A percentile compares a stretch with the other conserved stretches of the same genome.
These are phyloP conservation scores for Druon quercuslanigerum DNA, from an alignment of 1,140 invertebrate genomes.

Conservation along the genomic window DNA sequence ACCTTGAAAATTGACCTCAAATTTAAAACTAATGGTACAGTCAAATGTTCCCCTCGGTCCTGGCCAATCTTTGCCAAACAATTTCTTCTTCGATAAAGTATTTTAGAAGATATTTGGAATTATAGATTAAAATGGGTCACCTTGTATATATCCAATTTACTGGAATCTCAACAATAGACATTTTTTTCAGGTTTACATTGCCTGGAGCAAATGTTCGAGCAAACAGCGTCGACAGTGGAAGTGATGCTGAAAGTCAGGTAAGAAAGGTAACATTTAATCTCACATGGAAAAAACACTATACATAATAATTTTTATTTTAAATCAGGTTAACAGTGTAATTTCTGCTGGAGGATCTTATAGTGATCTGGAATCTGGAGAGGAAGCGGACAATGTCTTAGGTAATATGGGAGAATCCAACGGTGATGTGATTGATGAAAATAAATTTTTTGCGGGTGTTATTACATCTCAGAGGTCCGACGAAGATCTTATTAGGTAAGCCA, in stretches of 20 bases:
- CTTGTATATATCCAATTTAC: not conserved
- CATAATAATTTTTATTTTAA: slow-evolving; percentile 26
- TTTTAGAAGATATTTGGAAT: too few species aligned
- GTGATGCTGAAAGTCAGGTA: slow-evolving; percentile 68
- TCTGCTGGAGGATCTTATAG: slow-evolving; percentile 60
- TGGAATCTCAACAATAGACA: not conserved
- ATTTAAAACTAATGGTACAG: too few species aligned
- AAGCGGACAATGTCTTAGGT: slow-evolving; percentile 51
- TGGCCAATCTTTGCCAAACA: too few species aligned
- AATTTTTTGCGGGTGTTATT: slow-evolving; percentile 68
- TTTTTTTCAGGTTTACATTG: slow-evolving; percentile 60
- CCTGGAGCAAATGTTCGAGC: slow-evolving; percentile 60
- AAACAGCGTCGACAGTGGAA: slow-evolving; percentile 67
- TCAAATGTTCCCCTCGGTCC: too few species aligned
- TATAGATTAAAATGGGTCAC: too few species aligned
- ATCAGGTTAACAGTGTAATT: slow-evolving; percentile 62
- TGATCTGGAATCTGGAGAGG: slow-evolving; percentile 64
- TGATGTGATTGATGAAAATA: slow-evolving; percentile 64
- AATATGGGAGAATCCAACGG: slow-evolving; percentile 48
- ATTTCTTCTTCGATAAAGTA: too few species aligned
- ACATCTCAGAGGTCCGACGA: slow-evolving; percentile 65
- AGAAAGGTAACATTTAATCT: too few species aligned
- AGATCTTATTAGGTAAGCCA: slow-evolving; percentile 61
- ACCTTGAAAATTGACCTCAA: too few species aligned
- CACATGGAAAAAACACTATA: too few species aligned